Base-by-base conservation (phyloP, 2,113 vertebrate genomes). In the Orientallactaga bullata region DNA sequence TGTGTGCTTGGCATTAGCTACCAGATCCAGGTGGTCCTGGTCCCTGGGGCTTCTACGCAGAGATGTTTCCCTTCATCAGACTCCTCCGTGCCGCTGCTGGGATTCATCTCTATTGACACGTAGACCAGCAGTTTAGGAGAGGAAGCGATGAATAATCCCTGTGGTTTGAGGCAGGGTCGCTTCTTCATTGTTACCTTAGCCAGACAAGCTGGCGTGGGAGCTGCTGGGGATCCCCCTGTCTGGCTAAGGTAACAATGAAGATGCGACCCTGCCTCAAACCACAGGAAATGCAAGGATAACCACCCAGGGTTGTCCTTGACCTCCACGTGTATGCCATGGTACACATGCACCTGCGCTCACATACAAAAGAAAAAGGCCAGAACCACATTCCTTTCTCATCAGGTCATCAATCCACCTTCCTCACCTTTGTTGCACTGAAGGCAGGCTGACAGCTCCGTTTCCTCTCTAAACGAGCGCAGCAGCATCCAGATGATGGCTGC, bases 61-160 rank as follows among this genome's bases (percentile, higher is more conserved):
- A 47, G 24, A 0, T 47, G 63, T 42, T 5, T 30, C 61, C 77
- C 55, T 28, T 37, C n/a, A 24, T 5, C 37, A 21, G 11, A 55
- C 17, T 5, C 2, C 6, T 28, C 60, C 60, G 51, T 21, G 5
- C 26, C 0, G 0, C 72, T 76, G 24, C 37, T 35, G 26, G n/a
- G 6, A 30, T 24, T 72, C 28, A 11, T 21, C 32, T 11, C 37
- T n/a, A 1, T 60, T 72, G 65, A 37, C 88, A 32, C 8, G 6
- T 0, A 17, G 37, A 55, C 72, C 58, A 65, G 60, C 61, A 47
- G 21, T 37, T 37, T 47, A 30, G 66, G 24, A 87, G 12, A 17
- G 58, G 15, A 66, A 3, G 7, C 37, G 28, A 68, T n/a, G 39
- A 37, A 0, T 76, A 28, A 23, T 63, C 9, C 35, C 68, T n/a